A percentile compares a stretch with the other conserved stretches of the same genome.
Conservation (phyloP, 2,797 vertebrate species). For the Cirrhinus molitorella region DNA sequence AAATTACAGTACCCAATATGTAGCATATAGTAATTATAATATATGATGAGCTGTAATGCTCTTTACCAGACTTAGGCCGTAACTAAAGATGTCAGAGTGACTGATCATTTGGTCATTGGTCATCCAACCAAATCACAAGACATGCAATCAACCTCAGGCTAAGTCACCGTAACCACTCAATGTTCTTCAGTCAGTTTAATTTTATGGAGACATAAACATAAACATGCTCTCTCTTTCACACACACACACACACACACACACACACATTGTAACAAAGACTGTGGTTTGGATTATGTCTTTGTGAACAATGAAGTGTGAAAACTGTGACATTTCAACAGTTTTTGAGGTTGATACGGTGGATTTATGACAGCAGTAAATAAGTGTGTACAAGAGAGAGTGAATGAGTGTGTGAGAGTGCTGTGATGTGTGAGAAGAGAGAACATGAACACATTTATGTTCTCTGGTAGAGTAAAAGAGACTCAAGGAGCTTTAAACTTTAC, state of each 20-base stretch:
- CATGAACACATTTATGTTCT: background rate
- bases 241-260: background rate
- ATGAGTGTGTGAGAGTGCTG: background rate
- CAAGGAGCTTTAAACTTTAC: background rate
- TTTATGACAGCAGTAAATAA: slow-evolving; percentile 18
- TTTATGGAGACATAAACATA: slow-evolving; percentile 24
- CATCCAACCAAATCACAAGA: slow-evolving; percentile 24
- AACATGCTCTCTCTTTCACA: background rate
- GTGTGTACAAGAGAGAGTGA: background rate
- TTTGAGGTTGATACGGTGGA: slow-evolving; percentile 14
- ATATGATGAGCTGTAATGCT: background rate
- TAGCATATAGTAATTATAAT: background rate
- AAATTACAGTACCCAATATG: background rate
- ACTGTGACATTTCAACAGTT: slow-evolving; percentile 22
- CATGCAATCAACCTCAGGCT: slow-evolving; percentile 32
- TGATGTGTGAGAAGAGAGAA: slow-evolving; percentile 5
- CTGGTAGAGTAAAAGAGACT: slow-evolving; percentile 11
- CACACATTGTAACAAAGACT: background rate
- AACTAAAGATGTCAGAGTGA: slow-evolving; percentile 38
- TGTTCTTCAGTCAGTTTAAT: slow-evolving; percentile 21
- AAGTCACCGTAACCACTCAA: slow-evolving; percentile 19
- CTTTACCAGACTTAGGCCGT: background rate
- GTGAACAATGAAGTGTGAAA: slow-evolving; percentile 11
- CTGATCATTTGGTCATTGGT: slow-evolving; percentile 31
- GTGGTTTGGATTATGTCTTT: background rate